Base-by-base conservation (phyloP, 2,113 vertebrate genomes). In the Campylomormyrus numenius region DNA sequence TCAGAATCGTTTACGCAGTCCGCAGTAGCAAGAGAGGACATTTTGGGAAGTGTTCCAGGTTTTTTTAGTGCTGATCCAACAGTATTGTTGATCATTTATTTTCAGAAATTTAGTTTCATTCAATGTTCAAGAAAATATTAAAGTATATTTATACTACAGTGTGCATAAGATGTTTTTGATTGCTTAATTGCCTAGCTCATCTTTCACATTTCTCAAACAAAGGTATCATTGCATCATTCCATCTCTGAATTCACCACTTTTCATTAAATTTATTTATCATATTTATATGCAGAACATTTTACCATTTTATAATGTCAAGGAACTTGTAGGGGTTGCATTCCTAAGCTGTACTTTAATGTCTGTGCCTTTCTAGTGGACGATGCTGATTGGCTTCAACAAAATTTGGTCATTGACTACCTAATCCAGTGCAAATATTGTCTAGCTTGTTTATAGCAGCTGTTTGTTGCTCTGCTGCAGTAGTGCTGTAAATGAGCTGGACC, bases 301-400 rank as follows among this genome's bases (percentile, higher is more conserved):
- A 45, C 46, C 66, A 49, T 88, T 74, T 49, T 39, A 80, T 17
- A 7, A 80, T 80, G 13, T 80, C 35, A 80, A 39, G 15, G 74
- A 80, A 80, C 35, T 10, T 46, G 31, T 7, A 53, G 46, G 88
- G 27, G 74, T 83, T 31, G 50, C 89, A 85, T 31, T 49, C 58
- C 74, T 83, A 77, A 56, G 50, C 35, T 50, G 24, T 84, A 56
- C 49, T 84, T 5, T 80, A 27, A 50, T 89, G 49, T 52, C 88
- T 83, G 88, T 89, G 88, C 88, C 88, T 83, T 74, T 80, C 48
- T 89, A 39, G 70, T 89, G 74, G 46, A 53, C 9, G 49, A 83
- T 83, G 46, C 74, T 80, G 19, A 50, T 42, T 89, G 13, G n/a
- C 48, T 89, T 49, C 48, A 49, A 70, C 42, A 42, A 35, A 27